These are phyloP conservation scores for Melanaphis sacchari DNA, from an alignment of 1,140 invertebrate species.

Conservation along the genomic window DNA sequence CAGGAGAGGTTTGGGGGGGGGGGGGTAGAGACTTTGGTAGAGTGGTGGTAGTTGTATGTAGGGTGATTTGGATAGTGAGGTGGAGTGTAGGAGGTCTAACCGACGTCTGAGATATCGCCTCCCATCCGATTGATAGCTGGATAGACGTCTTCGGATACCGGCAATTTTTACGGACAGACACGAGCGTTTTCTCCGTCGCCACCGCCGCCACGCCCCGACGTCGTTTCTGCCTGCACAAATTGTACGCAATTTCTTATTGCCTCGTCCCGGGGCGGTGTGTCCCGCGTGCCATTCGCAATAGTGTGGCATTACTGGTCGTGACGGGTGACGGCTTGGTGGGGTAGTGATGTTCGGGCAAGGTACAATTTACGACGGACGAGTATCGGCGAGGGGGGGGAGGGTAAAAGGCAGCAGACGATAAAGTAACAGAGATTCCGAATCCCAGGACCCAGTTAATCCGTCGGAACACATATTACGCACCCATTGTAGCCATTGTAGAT, in stretches of 20 bases:
- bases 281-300: neutral
- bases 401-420: neutral
- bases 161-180: constrained; percentile 56
- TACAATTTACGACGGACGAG: neutral
- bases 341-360: neutral
- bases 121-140: constrained; percentile 56
- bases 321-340: neutral
- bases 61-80: neutral
- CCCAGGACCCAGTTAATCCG: neutral
- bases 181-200: constrained; percentile 37
- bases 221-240: constrained; percentile 36
- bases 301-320: neutral
- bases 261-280: neutral
- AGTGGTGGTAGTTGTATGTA: neutral
- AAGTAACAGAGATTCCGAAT: neutral
- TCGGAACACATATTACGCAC: neutral
- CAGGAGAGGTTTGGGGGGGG: too few species aligned
- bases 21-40: neutral
- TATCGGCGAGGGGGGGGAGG: neutral
- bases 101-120: constrained; percentile 55
- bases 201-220: constrained; percentile 22
- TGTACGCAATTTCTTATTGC: constrained; percentile 55
- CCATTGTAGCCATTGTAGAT: neutral
- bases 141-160: constrained; percentile 55
- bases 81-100: constrained; percentile 38